These are phyloP conservation scores for Blennius ocellaris DNA, from an alignment of 2,113 vertebrate species.

Conservation along the genomic window DNA sequence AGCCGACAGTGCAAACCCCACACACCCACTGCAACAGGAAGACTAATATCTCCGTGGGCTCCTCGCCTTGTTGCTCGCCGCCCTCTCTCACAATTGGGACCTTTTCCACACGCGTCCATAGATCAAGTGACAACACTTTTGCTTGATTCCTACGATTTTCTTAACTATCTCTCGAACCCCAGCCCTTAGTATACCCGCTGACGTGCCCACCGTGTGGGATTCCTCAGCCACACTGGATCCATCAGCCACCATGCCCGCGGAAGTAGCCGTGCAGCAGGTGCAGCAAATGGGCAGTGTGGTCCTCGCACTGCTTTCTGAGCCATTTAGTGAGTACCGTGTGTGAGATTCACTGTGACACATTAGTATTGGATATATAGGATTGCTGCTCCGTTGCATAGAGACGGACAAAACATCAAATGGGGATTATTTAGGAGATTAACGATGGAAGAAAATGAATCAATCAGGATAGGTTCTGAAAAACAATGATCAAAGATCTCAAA, in stretches of 20 bases:
- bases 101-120: neutral
- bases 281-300: constrained; percentile 69
- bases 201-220: constrained; percentile 49
- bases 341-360: neutral
- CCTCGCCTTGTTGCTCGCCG: neutral
- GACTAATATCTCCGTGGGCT: constrained; percentile 13
- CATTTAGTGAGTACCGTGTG: constrained; percentile 61
- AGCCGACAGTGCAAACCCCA: constrained; percentile 75
- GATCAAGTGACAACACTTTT: neutral
- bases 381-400: neutral
- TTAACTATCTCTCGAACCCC: constrained; percentile 42
- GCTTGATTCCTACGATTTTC: constrained; percentile 20
- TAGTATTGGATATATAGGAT: neutral
- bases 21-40: constrained; percentile 58
- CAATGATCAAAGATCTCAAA: neutral
- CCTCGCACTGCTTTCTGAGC: constrained; percentile 73
- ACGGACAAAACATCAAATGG: no score
- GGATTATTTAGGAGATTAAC: neutral
- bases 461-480: neutral
- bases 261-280: constrained; percentile 66
- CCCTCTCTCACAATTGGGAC: neutral
- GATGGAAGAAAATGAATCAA: neutral
- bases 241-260: constrained; percentile 38
- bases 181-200: constrained; percentile 70
- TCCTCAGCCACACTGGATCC: constrained; percentile 48